Base-by-base conservation (phyloP, 2,888 invertebrate genomes). In the Candidula unifasciata region DNA sequence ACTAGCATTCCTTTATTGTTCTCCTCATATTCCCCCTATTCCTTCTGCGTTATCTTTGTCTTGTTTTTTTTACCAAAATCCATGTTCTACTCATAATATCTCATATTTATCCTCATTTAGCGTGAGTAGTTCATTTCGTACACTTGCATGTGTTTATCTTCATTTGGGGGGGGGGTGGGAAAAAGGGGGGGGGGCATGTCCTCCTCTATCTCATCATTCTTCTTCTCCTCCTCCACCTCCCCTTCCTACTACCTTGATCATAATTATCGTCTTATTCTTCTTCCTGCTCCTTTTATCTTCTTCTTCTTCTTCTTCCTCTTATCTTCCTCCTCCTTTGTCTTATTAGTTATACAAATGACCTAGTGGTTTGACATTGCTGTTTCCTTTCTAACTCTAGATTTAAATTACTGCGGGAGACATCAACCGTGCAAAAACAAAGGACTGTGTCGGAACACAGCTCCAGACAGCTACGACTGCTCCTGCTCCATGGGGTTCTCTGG, bases 401-500 rank as follows among this genome's bases (percentile, higher is more conserved):
- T 98, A 92, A 98, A 98, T 95, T 98, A 97, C 94, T 98, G 98
- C 94, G 98, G 98, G 87, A 97, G 97, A 76, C 97, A 97, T 94
- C 97, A 97, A 94, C 98, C 98, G 16, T 98, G 98, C 94, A 96
- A 96, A 93, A 98, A 98, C 94, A 97, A 97, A 86, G 98, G 98
- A 88, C 97, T 97, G 82, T 98, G 98, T 95, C 97, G 97, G 94
- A 98, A 98, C 95, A 97, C 97, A 35, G 97, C 97, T 84, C 97
- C 98, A 66, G 97, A 98, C 94, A 96, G 96, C 93, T 98, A 97
- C 95, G 95, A 96, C 90, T 98, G 98, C 95, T 96, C 96, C 87
- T 98, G 98, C 94, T 96, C 97, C 78, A 97, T 97, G 92, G 98
- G 98, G 54, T 97, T 97, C 94, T 97, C 97, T 68, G 98, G 98